Evolutionary conservation across 2,113 vertebrate genomes (phyloP).

Genomic region (Prionailurus viverrinus): DNA sequence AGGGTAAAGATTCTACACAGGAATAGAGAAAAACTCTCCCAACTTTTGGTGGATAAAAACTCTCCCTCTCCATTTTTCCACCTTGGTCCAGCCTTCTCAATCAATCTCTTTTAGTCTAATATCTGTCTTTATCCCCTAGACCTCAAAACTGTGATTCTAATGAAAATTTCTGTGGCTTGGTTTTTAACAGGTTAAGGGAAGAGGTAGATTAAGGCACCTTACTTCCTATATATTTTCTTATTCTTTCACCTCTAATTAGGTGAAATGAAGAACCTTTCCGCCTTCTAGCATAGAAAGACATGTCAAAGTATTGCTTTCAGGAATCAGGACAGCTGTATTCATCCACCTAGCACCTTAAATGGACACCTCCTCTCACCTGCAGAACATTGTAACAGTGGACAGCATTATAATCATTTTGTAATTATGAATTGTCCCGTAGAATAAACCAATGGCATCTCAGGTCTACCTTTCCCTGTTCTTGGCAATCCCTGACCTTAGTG

Average conservation of each 20-base stretch:
- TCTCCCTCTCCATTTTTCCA: not conserved
- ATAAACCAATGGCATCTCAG: not conserved
- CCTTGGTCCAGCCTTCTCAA: not conserved
- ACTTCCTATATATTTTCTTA: not conserved
- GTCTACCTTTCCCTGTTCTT: not conserved
- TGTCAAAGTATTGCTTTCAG: not conserved
- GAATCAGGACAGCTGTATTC: not conserved
- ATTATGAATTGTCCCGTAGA: not conserved
- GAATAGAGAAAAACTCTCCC: not conserved
- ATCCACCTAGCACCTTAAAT: not conserved
- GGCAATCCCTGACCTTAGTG: not conserved
- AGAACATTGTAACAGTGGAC: not conserved
- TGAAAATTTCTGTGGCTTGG: not conserved
- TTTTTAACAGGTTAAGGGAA: not conserved
- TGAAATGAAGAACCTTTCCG: not conserved
- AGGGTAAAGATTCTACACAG: not conserved
- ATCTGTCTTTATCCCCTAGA: not conserved
- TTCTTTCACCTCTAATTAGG: not conserved
- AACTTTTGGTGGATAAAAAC: not conserved
- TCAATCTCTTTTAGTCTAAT: not conserved
- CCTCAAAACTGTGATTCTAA: not conserved
- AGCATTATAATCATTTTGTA: not conserved
- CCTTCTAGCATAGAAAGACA: not conserved
- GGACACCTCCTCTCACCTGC: not conserved
- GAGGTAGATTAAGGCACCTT: not conserved